Evolutionary conservation across 35 echinoderm and acorn worm genomes (phyloP), one percentile per base, ranked within the genome.

Genomic region (Patiria miniata): DNA sequence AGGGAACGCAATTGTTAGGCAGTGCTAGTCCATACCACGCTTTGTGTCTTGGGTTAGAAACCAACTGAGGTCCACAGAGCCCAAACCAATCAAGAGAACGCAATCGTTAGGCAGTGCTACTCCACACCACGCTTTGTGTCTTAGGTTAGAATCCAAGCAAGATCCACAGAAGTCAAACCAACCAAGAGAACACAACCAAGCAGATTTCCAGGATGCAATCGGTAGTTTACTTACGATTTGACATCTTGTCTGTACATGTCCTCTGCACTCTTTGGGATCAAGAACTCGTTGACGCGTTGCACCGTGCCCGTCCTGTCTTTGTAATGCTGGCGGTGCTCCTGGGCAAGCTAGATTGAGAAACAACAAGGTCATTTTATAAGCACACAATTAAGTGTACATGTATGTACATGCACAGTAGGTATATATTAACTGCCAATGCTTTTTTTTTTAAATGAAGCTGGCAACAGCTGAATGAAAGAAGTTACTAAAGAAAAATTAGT

Each of bases 231-330:
- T 94, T 88, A 99, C 96, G 87, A 83, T 84, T 87, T 65, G 58
- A 77, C 51, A 85, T 92, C 86, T 84, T 89, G 73, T 1, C 78
- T 85, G 69, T 94, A 99, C 96, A 94, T 94, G 19, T 99, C 86
- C 51, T 91, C 87, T 44, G 96, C 92, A 65, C 86, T 86, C 81
- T 90, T 90, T 60, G 96, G 96, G 37, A 99, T 94, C 42, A 95
- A 80, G 68, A 98, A 99, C 22, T 94, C 92, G 51, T 99, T 87
- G 0, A 99, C 96, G 51, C 90, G 61, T 82, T 52, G 78, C 0
- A 95, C 69, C 10, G 96, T 95, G 39, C 96, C 96, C 47, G 96
- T 95, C 56, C 96, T 81, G 77, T 99, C 96, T 52, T 98, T 99
- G 84, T 99, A 99, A 40, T 92, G 81, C 68, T 99, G 92, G 81